Evolutionary conservation across 2,113 vertebrate species (phyloP), one percentile per base, ranked within the genome.

Genomic region (Dissostichus mawsoni): DNA sequence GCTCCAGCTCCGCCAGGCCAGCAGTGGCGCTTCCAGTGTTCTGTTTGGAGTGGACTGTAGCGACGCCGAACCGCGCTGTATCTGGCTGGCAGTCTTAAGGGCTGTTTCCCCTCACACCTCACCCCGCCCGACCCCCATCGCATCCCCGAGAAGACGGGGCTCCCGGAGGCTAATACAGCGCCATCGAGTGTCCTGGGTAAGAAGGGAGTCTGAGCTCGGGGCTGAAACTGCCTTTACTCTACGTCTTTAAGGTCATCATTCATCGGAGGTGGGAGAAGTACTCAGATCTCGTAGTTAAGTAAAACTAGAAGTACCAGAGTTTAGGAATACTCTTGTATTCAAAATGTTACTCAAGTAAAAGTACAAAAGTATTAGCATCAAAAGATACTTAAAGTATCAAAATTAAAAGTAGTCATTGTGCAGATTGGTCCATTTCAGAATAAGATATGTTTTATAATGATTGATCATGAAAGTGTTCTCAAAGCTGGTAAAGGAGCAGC

Each of bases 41-140:
- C 96, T 11, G 95, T 98, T 98, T 8, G 97, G 97, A 4, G 96
- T 98, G 92, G 97, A 98, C 93, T 98, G 97, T 87, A 96, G 96
- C 48, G 91, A 94, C 8, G 95, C 96, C 0, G 97, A 98, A 87
- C 97, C 97, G 13, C 95, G 96, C 83, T 98, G 97, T 84, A 95
- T 98, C 87, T 98, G 97, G 97, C 83, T 98, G 86, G 96, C 95
- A 2, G 96, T 89, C 76, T 93, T 97, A 56, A 82, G 92, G 69
- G 93, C 90, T 14, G 18, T 84, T 13, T 90, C 88, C 1, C 82
- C 86, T 62, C 45, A 10, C 6, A 5, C 80, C 16, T 87, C 89
- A 16, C 89, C 87, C 3, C 76, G 23, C 23, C 77, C 50, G 1
- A 78, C 74, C 8, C 64, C 88, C 4, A 69, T 87, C 11, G 23